Evolutionary conservation across 2,113 vertebrate genomes (phyloP).

Genomic region (Eulacestoma nigropectus): DNA sequence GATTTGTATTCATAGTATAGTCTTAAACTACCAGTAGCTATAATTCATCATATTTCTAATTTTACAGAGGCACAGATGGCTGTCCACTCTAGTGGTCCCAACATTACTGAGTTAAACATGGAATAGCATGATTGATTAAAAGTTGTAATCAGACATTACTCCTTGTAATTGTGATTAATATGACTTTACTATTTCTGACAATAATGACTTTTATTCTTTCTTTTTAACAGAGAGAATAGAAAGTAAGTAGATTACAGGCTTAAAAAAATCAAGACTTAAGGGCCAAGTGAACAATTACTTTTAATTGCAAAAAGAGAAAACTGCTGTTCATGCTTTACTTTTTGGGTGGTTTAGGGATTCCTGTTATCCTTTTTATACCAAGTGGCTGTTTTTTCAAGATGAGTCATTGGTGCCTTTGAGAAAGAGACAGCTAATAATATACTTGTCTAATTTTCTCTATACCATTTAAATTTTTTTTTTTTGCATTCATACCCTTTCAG

Average conservation of each 20-base stretch:
- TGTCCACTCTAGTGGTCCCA: constrained; percentile 61
- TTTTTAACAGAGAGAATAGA: not conserved
- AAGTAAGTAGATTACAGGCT: not conserved
- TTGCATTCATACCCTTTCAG: not conserved
- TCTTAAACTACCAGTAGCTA: constrained; percentile 19
- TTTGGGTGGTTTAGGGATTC: not conserved
- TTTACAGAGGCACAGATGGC: constrained; percentile 62
- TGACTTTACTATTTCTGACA: constrained; percentile 51
- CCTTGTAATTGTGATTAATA: constrained; percentile 66
- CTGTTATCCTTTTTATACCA: not conserved
- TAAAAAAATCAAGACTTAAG: not conserved
- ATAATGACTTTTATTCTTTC: constrained; percentile 22
- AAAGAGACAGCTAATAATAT: constrained; percentile 33
- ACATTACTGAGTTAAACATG: constrained; percentile 41
- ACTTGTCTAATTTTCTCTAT: not conserved
- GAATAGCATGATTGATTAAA: constrained; percentile 64
- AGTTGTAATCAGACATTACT: constrained; percentile 47
- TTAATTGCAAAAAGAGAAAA: not conserved
- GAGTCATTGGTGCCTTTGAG: not conserved
- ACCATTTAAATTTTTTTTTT: not conserved
- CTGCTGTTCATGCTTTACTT: not conserved
- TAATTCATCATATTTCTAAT: constrained; percentile 70
- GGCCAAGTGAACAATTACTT: not conserved
- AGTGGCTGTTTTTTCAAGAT: not conserved
- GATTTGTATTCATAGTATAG: constrained; percentile 38